These are phyloP conservation scores for Rhodeus uyekii DNA, from an alignment of 2,797 vertebrate species.

Conservation along the genomic window DNA sequence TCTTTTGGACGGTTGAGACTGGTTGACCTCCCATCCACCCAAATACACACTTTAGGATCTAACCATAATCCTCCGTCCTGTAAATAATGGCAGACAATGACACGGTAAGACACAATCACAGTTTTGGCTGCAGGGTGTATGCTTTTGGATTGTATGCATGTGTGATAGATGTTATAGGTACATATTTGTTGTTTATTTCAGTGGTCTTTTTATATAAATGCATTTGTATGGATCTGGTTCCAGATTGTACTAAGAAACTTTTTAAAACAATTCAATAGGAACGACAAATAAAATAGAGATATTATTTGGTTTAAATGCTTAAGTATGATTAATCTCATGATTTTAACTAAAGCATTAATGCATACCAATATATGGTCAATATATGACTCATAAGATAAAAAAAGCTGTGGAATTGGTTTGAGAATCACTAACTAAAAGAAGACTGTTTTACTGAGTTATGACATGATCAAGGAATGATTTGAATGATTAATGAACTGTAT, in stretches of 20 bases:
- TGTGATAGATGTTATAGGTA: neutral
- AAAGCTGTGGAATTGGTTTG: neutral
- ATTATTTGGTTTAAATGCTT: neutral
- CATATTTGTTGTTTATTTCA: neutral
- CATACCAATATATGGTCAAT: too few relatives aligned
- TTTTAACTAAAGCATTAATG: neutral
- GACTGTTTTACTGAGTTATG: neutral
- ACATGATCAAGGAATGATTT: neutral
- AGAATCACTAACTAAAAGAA: neutral
- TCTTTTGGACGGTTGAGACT: conserved; percentile 26
- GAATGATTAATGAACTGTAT: neutral
- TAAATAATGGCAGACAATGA: conserved; percentile 70
- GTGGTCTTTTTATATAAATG: neutral
- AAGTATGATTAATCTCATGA: neutral
- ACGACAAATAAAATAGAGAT: neutral
- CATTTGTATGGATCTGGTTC: neutral
- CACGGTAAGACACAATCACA: conserved; percentile 59
- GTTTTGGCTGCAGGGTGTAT: neutral
- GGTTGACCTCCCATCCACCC: conserved; percentile 23
- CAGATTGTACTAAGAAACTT: neutral
- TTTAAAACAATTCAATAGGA: neutral
- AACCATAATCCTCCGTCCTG: conserved; percentile 36
- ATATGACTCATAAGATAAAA: neutral
- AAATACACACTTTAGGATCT: conserved; percentile 45
- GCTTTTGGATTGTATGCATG: neutral